Evolutionary conservation across 1,140 invertebrate species (phyloP).

Genomic region (Anastrepha ludens): DNA sequence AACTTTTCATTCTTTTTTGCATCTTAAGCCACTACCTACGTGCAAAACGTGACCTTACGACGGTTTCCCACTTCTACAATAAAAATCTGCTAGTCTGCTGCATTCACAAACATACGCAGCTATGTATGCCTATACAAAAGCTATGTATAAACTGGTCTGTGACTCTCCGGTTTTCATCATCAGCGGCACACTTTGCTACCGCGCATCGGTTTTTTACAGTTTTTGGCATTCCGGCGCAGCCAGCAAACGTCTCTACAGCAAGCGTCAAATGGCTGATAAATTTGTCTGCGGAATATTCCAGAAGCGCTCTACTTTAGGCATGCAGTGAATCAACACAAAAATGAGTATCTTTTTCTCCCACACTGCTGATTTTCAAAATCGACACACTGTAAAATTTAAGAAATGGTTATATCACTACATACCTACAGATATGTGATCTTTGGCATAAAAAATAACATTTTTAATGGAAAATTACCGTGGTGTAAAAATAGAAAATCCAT

Average conservation of each 20-base stretch:
- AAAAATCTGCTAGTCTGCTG: not conserved
- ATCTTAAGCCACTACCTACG: conserved; percentile 1
- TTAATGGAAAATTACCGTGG: conserved; percentile 31
- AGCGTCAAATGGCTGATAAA: not conserved
- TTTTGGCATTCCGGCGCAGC: not conserved
- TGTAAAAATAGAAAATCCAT: conserved; percentile 50
- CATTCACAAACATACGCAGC: not conserved
- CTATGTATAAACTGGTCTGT: not conserved
- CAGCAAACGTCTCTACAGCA: not conserved
- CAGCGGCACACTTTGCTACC: not conserved
- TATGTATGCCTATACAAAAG: not conserved
- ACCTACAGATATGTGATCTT: not conserved
- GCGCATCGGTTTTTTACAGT: not conserved
- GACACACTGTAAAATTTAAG: not conserved
- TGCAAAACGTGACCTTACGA: conserved; percentile 19
- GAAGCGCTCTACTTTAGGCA: conserved; percentile 29
- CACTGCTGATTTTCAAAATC: not conserved
- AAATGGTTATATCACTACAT: not conserved
- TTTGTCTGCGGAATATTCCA: conserved; percentile 38
- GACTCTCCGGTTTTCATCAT: not conserved
- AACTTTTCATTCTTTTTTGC: not conserved
- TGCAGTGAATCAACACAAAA: not conserved
- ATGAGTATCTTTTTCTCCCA: not conserved
- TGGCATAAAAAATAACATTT: not conserved
- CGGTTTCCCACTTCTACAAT: not conserved